phyloP scores from a whole-genome alignment of 1,140 invertebrate genomes.

The Coelopa frigida region DNA sequence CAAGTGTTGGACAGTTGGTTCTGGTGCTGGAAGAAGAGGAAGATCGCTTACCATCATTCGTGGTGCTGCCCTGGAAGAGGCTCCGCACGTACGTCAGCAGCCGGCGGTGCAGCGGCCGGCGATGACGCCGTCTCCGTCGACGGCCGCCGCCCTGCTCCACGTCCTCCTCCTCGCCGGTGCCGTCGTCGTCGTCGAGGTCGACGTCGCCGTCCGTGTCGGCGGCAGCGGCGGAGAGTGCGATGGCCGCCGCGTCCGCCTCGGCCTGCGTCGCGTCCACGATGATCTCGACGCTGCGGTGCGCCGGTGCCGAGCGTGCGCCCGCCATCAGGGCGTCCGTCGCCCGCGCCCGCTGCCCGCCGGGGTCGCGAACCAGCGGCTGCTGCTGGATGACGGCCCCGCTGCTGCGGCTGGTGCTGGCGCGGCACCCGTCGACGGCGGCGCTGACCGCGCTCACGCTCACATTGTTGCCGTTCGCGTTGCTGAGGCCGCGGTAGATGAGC shows the following conservation, averaged over 20 bases:
- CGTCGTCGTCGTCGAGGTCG: neutral
- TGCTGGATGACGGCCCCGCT: slow-evolving; percentile 19
- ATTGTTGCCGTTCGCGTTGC: slow-evolving; percentile 17
- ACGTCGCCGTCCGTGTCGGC: slow-evolving; percentile 2
- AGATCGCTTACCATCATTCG: slow-evolving; percentile 37
- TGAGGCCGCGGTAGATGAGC: slow-evolving; percentile 38
- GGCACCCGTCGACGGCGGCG: slow-evolving; percentile 13
- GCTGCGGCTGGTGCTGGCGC: slow-evolving; percentile 8
- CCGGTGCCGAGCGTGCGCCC: slow-evolving; percentile 22
- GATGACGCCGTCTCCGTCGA: slow-evolving; percentile 35
- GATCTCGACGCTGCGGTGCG: slow-evolving; percentile 40
- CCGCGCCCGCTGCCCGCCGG: no score
- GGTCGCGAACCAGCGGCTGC: no score
- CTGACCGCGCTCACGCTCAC: slow-evolving; percentile 21
- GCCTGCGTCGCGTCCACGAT: slow-evolving; percentile 38
- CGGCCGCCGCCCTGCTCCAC: slow-evolving; percentile 31
- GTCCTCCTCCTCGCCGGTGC: slow-evolving; percentile 18
- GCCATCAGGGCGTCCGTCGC: slow-evolving; percentile 12
- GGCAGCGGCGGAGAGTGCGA: slow-evolving; percentile 14
- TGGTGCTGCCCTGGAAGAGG: slow-evolving; percentile 36
- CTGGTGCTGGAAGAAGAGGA: neutral
- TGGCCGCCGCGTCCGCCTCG: no score
- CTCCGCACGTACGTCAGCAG: slow-evolving; percentile 36
- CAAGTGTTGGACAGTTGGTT: no score
- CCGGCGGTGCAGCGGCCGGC: slow-evolving; percentile 35